Evolutionary conservation across 2,113 vertebrate genomes (phyloP).

Genomic region (Trachemys scripta): DNA sequence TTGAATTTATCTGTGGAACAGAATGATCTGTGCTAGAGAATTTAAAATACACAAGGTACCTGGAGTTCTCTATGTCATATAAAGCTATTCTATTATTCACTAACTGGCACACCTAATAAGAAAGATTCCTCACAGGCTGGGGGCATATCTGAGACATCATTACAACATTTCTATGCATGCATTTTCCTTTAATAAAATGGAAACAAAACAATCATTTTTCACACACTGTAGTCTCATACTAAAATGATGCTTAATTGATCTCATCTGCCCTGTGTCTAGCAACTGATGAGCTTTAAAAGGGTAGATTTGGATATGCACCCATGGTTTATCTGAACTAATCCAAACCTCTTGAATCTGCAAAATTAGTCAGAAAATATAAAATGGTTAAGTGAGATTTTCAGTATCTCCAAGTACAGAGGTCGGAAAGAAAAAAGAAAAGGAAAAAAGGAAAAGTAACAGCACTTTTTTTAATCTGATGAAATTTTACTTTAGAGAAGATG

Average conservation of each 20-base stretch:
- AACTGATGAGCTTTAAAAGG: not conserved
- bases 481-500: not conserved
- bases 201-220: not conserved
- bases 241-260: not conserved
- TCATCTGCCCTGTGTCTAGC: not conserved
- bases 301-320: not conserved
- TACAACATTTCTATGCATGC: not conserved
- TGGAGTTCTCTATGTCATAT: too few species aligned
- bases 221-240: not conserved
- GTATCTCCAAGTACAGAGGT: not conserved
- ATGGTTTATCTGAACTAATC: not conserved
- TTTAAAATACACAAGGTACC: too few species aligned
- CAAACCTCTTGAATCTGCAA: not conserved
- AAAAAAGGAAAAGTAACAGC: not conserved
- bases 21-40: too few species aligned
- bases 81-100: too few species aligned
- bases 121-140: too few species aligned
- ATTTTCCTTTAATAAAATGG: not conserved
- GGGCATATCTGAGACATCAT: not conserved
- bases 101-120: too few species aligned
- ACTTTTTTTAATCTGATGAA: not conserved
- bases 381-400: not conserved
- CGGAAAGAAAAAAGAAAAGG: too few species aligned
- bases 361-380: not conserved
- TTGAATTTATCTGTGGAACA: too few species aligned